Base-by-base conservation (phyloP, 2,113 vertebrate genomes). In the Sprattus sprattus region DNA sequence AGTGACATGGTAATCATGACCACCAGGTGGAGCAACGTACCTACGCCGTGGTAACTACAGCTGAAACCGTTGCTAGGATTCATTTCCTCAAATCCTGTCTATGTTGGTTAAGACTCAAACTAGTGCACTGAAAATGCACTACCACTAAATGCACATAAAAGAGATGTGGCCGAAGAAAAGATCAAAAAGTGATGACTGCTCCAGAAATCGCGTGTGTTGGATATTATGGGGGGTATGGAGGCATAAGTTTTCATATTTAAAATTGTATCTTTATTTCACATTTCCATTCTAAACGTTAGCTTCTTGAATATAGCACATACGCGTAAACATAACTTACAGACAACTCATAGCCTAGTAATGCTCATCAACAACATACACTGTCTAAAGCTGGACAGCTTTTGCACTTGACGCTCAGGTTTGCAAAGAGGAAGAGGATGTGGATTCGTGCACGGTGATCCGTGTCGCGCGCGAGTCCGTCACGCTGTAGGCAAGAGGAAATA, bases 381-480 rank as follows among this genome's bases (percentile, higher is more conserved):
- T 60, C 22, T 60, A 2, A 39, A 39, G 39, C 39, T 39, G 39
- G 39, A 22, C 54, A 20, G 22, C 54, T 22, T 22, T 60, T 22
- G 20, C 54, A 60, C 18, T 22, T 54, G 52, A 54, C 52, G 52
- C 15, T 60, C 54, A 60, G 54, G 54, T 60, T 60, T 60, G 18
- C 54, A 60, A 60, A 60, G 18, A 60, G 54, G 54, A 60, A 60
- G 54, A 60, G 54, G 54, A 60, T 60, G 54, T 60, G 20, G 54
- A 82, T 88, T 39, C 89, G 88, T 88, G 89, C 89, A 86, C 91
- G 87, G 82, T 54, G 87, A 85, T 89, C 80, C 85, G 89, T 90
- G 92, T 87, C 88, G 89, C 90, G 88, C 90, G 89, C 89, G 84
- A 46, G 83, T 88, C 85, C 49, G 84, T 86, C 81, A 75, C 75